A percentile compares a stretch with the other conserved stretches of the same genome.
Evolutionary conservation across 2,797 vertebrate species (phyloP).

Genomic region (Crocidura indochinensis): DNA sequence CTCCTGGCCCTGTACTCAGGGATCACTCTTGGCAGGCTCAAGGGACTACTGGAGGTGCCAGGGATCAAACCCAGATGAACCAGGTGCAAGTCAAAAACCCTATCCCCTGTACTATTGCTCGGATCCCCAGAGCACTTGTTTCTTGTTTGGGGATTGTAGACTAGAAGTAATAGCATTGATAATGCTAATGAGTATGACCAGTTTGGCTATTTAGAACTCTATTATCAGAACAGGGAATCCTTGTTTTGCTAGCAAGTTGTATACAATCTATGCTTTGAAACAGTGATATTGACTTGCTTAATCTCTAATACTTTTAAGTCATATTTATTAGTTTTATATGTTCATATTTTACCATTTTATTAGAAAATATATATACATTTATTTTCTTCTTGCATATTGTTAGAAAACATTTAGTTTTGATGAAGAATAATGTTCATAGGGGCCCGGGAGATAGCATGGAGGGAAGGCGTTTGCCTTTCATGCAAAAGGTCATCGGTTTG

Average conservation of each 20-base stretch:
- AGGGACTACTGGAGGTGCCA: no score
- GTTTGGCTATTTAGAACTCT: background rate
- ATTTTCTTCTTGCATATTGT: background rate
- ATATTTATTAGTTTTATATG: background rate
- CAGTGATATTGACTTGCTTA: conserved; percentile 22
- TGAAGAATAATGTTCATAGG: no score
- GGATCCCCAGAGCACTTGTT: background rate
- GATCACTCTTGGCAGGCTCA: no score
- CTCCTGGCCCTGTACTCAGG: no score
- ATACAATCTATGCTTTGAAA: background rate
- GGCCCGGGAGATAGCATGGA: no score
- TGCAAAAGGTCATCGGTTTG: no score
- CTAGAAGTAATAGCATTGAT: background rate
- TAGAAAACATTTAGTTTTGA: conserved; percentile 22
- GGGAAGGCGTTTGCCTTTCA: no score
- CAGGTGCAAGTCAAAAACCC: no score
- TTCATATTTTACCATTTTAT: background rate
- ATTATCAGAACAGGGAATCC: background rate
- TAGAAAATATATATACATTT: conserved; percentile 27
- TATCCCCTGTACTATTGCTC: no score
- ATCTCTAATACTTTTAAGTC: background rate
- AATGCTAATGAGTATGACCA: background rate
- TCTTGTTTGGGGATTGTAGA: background rate
- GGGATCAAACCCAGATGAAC: no score
- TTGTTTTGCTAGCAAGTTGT: background rate